These are phyloP conservation scores for Pseudopodoces humilis DNA, from an alignment of 2,113 vertebrate species.

Conservation along the genomic window DNA sequence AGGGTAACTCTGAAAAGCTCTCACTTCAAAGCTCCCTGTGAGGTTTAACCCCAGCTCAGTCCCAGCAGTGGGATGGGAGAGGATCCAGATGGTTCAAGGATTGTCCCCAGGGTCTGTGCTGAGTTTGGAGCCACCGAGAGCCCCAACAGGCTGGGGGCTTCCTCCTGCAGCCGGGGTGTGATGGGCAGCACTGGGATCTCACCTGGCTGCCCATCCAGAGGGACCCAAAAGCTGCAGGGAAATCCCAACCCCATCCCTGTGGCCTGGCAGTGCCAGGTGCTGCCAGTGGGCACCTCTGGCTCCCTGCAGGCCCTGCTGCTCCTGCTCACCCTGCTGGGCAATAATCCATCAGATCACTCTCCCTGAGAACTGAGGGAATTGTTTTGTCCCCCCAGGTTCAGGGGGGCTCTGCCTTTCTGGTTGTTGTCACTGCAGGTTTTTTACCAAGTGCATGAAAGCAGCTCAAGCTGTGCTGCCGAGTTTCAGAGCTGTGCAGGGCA, in stretches of 20 bases:
- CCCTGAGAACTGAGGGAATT: not conserved
- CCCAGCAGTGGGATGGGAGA: not conserved
- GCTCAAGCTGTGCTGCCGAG: not conserved
- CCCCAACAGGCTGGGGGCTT: not conserved
- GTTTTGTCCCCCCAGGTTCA: not conserved
- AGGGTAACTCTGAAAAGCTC: not conserved
- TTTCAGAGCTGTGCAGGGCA: not conserved
- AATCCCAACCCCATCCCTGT: not conserved
- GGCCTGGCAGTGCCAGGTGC: not conserved
- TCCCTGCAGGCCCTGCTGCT: not conserved
- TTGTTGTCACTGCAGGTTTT: not conserved
- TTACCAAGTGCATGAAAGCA: not conserved
- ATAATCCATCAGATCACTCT: not conserved
- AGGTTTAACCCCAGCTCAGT: not conserved
- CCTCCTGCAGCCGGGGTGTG: not conserved
- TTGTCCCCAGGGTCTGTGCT: not conserved
- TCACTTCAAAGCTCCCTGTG: not conserved
- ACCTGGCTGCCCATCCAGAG: not conserved
- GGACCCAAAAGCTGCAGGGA: not conserved
- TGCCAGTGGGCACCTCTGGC: not conserved
- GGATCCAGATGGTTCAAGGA: not conserved
- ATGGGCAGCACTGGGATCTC: not conserved
- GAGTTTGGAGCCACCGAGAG: not conserved
- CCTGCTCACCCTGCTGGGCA: not conserved
- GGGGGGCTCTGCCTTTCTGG: not conserved